Evolutionary conservation across 2,113 vertebrate species (phyloP).

Genomic region (Vulpes lagopus): DNA sequence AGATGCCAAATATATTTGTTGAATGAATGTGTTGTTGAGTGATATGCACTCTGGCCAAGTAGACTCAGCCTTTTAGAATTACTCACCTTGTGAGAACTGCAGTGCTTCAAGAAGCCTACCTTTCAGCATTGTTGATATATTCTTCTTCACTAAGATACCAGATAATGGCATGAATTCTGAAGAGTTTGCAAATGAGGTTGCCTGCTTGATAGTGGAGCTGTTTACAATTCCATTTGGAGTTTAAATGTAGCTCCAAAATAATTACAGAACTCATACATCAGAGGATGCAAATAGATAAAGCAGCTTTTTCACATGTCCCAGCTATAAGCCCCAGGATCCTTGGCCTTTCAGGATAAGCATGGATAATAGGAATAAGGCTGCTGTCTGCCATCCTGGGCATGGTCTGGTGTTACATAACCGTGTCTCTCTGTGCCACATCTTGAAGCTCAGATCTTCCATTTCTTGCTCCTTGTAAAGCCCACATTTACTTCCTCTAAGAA

Average conservation of each 20-base stretch:
- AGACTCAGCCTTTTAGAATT: not conserved
- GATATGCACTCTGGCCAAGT: not conserved
- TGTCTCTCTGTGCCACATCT: not conserved
- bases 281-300: not conserved
- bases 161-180: not conserved
- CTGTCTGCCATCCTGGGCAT: no score
- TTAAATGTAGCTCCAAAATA: not conserved
- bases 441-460: not conserved
- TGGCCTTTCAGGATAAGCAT: not conserved
- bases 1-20: not conserved
- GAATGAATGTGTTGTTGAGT: not conserved
- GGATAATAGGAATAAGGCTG: not conserved
- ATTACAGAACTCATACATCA: not conserved
- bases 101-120: not conserved
- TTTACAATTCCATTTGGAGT: not conserved
- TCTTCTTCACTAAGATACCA: not conserved
- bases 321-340: not conserved
- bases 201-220: not conserved
- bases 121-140: not conserved
- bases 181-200: not conserved
- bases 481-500: not conserved
- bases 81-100: not conserved
- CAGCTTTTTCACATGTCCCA: not conserved
- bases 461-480: not conserved
- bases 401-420: accelerated